These are phyloP conservation scores for Marasmarcha lunaedactyla DNA, from an alignment of 2,888 invertebrate genomes.

Conservation along the genomic window DNA sequence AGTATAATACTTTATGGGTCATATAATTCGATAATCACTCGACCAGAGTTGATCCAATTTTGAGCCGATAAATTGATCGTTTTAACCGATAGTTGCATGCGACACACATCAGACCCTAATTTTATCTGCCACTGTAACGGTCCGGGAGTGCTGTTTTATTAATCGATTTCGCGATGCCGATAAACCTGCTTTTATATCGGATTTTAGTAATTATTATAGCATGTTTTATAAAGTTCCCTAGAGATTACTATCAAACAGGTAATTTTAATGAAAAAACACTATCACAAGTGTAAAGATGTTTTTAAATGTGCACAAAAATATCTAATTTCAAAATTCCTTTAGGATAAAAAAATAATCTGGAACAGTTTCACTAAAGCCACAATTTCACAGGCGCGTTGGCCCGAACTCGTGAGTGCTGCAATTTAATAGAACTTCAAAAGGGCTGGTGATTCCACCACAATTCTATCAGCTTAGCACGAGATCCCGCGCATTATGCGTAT, in stretches of 20 bases:
- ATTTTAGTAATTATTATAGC: no score
- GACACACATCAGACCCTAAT: no score
- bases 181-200: no score
- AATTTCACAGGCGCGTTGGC: conserved; percentile 64
- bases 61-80: neutral
- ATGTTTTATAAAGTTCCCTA: no score
- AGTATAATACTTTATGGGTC: neutral
- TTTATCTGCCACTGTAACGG: no score
- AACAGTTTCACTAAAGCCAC: conserved; percentile 62
- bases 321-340: conserved; percentile 23
- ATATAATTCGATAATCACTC: neutral
- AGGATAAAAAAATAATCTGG: conserved; percentile 42
- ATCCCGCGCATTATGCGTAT: conserved; percentile 65
- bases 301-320: no score
- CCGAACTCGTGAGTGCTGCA: conserved; percentile 61
- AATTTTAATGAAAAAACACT: no score
- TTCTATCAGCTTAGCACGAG: conserved; percentile 68
- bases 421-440: conserved; percentile 70
- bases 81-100: neutral
- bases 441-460: conserved; percentile 65
- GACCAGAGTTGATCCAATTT: neutral
- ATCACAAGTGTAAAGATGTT: no score
- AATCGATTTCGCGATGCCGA: no score
- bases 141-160: no score
- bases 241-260: no score